These are phyloP conservation scores for Drosophila austrosaltans DNA, from an alignment of 2,888 invertebrate species.

Conservation along the genomic window DNA sequence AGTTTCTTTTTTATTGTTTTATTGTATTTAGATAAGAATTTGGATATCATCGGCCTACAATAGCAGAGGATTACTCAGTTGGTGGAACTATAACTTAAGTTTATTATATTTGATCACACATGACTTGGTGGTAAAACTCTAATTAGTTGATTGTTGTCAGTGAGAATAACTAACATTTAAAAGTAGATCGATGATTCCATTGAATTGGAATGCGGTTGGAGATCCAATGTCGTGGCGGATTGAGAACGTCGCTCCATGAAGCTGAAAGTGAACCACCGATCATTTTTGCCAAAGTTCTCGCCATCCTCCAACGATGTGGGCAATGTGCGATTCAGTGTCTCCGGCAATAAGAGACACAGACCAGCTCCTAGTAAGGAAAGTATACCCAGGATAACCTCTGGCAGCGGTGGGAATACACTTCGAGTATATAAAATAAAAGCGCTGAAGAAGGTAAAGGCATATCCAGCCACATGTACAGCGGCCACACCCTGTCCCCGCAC, in stretches of 20 bases:
- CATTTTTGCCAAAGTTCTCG: constrained; percentile 85
- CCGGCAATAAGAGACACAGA: constrained; percentile 86
- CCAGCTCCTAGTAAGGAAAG: constrained; percentile 84
- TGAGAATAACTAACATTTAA: constrained; percentile 18
- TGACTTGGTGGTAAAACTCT: not conserved
- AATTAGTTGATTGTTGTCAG: not conserved
- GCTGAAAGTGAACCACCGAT: constrained; percentile 84
- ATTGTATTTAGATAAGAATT: not conserved
- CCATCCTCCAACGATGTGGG: constrained; percentile 86
- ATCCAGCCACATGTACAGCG: constrained; percentile 86
- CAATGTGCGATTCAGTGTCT: constrained; percentile 85
- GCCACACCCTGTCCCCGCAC: constrained; percentile 87
- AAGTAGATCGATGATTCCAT: constrained; percentile 40
- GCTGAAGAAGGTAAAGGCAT: constrained; percentile 86
- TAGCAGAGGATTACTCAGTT: not conserved
- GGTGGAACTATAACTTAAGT: not conserved
- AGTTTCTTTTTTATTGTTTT: not conserved
- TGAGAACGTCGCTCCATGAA: constrained; percentile 72
- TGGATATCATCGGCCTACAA: not conserved
- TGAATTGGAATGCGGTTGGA: constrained; percentile 37
- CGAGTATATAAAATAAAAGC: constrained; percentile 85
- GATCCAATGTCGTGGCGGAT: constrained; percentile 62
- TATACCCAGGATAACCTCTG: constrained; percentile 85
- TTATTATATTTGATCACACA: constrained; percentile 10
- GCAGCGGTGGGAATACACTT: constrained; percentile 83